These are phyloP conservation scores for Numenius phaeopus DNA, from an alignment of 2,797 vertebrate species.

Conservation along the genomic window DNA sequence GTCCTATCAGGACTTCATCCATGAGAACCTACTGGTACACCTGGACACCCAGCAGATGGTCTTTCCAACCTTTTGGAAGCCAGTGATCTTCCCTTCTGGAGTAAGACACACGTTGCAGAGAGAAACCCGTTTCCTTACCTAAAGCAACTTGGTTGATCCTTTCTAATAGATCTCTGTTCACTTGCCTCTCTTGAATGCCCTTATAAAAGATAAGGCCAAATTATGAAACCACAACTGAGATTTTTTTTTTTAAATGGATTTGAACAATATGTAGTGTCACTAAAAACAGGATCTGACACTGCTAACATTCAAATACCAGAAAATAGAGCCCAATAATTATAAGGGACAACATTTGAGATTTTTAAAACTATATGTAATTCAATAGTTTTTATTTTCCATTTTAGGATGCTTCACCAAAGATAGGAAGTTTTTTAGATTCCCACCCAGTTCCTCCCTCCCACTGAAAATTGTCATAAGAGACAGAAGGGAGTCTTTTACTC, in stretches of 20 bases:
- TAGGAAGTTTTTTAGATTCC: background rate
- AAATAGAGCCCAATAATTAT: background rate
- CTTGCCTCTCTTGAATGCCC: background rate
- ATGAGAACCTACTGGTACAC: background rate
- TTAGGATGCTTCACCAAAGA: background rate
- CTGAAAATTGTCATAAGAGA: background rate
- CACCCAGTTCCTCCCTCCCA: conserved; percentile 13
- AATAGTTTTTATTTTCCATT: background rate
- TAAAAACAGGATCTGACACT: background rate
- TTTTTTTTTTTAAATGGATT: no score
- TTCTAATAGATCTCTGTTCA: background rate
- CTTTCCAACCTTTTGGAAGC: background rate
- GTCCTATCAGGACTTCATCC: background rate
- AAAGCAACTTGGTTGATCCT: background rate
- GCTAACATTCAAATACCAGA: background rate
- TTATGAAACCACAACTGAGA: background rate
- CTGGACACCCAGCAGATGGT: background rate
- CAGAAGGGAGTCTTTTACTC: background rate
- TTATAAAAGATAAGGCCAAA: background rate
- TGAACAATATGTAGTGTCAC: background rate
- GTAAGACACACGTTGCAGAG: background rate
- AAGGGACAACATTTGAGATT: background rate
- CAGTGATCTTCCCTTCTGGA: background rate
- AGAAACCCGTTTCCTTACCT: background rate
- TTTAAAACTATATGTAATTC: background rate